phyloP scores from a whole-genome alignment of 2,113 vertebrate genomes.

The Xenopus borealis region DNA sequence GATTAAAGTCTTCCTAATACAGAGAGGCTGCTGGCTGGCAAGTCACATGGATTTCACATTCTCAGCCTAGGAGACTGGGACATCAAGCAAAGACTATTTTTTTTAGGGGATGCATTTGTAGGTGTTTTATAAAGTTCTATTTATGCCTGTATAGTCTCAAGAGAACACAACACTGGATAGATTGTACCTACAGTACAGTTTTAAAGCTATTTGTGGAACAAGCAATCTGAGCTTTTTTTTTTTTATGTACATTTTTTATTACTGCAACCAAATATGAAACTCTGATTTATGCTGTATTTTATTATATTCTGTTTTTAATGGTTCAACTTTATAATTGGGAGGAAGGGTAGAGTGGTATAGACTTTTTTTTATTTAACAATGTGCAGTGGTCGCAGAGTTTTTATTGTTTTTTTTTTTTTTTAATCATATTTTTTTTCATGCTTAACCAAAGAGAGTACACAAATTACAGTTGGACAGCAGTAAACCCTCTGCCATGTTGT shows the following conservation, averaged over 20 bases:
- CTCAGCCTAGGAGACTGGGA: not conserved
- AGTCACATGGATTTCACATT: not conserved
- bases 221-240: not conserved
- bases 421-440: not conserved
- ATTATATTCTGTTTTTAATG: conserved; percentile 18
- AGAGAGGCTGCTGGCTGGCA: not conserved
- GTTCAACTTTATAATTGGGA: not conserved
- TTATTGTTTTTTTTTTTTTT: conserved; percentile 1
- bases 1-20: not conserved
- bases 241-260: conserved; percentile 6
- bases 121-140: conserved; percentile 33
- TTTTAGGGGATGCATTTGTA: not conserved
- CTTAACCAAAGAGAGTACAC: conserved; percentile 10
- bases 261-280: conserved; percentile 15
- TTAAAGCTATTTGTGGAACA: not conserved
- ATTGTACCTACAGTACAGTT: conserved; percentile 19
- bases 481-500: not conserved
- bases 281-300: conserved; percentile 23
- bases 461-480: not conserved
- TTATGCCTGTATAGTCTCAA: conserved; percentile 33
- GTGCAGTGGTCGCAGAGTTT: not conserved
- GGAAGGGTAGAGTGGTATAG: not conserved
- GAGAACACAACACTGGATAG: conserved; percentile 31
- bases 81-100: not conserved
- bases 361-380: conserved; percentile 4